Conservation (phyloP, 2,113 vertebrate species). For the Caloenas nicobarica region DNA sequence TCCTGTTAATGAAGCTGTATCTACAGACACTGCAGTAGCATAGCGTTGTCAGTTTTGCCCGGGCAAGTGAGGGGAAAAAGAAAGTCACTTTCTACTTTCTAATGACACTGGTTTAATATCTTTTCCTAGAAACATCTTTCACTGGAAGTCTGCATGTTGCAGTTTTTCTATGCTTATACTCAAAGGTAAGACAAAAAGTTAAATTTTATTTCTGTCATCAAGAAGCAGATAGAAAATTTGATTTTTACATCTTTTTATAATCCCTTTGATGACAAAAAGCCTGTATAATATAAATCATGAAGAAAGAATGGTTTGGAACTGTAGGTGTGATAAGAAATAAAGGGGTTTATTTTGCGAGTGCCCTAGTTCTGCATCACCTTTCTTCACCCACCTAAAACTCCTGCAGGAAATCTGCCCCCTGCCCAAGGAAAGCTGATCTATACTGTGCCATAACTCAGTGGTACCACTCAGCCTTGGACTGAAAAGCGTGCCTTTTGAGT, state of each 20-base stretch:
- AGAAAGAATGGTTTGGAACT: not conserved
- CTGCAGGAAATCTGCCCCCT: not conserved
- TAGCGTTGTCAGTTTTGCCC: not conserved
- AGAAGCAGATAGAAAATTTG: not conserved
- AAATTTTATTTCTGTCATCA: not conserved
- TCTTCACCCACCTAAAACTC: not conserved
- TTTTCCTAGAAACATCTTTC: constrained; percentile 93
- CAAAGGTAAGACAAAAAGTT: constrained; percentile 85
- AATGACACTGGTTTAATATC: constrained; percentile 13
- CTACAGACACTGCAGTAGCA: not conserved
- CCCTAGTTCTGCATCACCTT: not conserved
- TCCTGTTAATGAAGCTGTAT: not conserved
- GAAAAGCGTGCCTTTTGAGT: not conserved
- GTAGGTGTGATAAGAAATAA: not conserved
- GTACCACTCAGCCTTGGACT: not conserved
- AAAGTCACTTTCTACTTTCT: not conserved
- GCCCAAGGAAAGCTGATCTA: not conserved
- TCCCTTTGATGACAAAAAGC: not conserved
- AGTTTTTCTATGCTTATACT: constrained; percentile 98
- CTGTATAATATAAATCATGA: not conserved
- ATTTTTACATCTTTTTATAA: not conserved
- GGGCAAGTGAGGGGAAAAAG: not conserved
- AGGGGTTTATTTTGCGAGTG: not conserved
- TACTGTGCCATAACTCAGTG: not conserved
- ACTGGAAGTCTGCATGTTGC: constrained; percentile 98